phyloP scores from a whole-genome alignment of 92 coral and sea anemone genomes.

The Zoanthus solanderi region DNA sequence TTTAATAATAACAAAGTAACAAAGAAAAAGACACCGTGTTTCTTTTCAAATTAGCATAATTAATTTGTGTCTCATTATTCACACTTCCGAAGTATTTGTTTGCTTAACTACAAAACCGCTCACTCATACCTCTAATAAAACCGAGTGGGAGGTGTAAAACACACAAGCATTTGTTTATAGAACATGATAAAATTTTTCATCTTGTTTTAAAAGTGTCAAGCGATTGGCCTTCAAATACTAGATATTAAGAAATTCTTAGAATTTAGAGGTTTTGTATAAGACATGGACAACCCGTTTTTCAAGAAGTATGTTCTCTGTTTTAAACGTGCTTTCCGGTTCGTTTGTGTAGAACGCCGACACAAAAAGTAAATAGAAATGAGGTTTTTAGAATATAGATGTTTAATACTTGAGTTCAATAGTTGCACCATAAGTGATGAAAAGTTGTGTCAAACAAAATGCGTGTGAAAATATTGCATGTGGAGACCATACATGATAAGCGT shows the following conservation, averaged over 20 bases:
- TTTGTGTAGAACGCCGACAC: constrained; percentile 2
- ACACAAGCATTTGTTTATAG: constrained; percentile 30
- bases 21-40: constrained; percentile 32
- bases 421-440: not conserved
- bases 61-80: constrained; percentile 42
- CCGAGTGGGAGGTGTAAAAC: constrained; percentile 38
- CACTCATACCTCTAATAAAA: not conserved
- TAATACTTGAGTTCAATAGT: not conserved
- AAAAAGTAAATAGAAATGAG: constrained; percentile 15
- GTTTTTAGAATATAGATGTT: not conserved
- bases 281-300: not conserved
- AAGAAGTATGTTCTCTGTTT: not conserved
- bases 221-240: not conserved
- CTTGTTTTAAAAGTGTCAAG: not conserved
- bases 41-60: constrained; percentile 44
- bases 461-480: constrained; percentile 13
- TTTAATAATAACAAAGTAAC: constrained; percentile 38
- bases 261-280: not conserved
- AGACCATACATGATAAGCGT: not conserved
- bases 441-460: too few species aligned
- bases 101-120: constrained; percentile 4
- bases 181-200: constrained; percentile 23
- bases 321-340: constrained; percentile 18
- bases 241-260: not conserved
- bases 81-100: constrained; percentile 34